Base-by-base conservation (phyloP, 2,888 invertebrate species). In the Camptogramma bilineatum region DNA sequence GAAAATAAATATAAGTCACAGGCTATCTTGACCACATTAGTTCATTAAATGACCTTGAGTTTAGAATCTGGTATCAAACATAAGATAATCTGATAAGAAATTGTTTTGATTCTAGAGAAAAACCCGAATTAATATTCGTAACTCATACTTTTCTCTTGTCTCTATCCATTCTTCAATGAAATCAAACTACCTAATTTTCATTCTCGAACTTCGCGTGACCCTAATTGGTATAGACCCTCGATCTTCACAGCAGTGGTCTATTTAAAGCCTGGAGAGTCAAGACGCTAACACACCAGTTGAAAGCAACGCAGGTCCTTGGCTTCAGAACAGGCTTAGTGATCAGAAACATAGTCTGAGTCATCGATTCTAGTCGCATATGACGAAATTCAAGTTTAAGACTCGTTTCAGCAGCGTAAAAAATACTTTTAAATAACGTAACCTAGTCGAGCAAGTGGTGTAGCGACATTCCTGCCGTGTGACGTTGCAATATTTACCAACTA, bases 391-490 rank as follows among this genome's bases (percentile, higher is more conserved):
- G 68, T 66, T 71, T 47, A 44, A 68, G 53, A 61, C 67, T 53
- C 4, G 68, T 68, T 68, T 65, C 64, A 60, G 51, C 48, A 18
- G 28, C 47, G 21, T 57, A 67, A 60, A 69, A 66, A 68, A 67
- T 62, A 63, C 39, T 70, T 67, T 62, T 53, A 60, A 63, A 52
- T 48, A 60, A 53, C 65, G 66, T 69, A 69, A 71, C 72, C 72
- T 73, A 70, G 68, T 72, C 60, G 66, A 70, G 71, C 74, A 68
- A 76, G 73, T 78, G 64, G 73, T 53, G 65, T 59, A 69, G 69
- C 69, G 68, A 68, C 80, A 84, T 85, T 85, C 85, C 80, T 70
- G 64, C 59, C 55, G 57, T 60, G 73, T 81, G 79, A 82, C 79
- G 73, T 64, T 66, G 62, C 71, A 69, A 60, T 81, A 80, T 82